Conservation (phyloP, 1,140 invertebrate genomes). For the Orius insidiosus region DNA sequence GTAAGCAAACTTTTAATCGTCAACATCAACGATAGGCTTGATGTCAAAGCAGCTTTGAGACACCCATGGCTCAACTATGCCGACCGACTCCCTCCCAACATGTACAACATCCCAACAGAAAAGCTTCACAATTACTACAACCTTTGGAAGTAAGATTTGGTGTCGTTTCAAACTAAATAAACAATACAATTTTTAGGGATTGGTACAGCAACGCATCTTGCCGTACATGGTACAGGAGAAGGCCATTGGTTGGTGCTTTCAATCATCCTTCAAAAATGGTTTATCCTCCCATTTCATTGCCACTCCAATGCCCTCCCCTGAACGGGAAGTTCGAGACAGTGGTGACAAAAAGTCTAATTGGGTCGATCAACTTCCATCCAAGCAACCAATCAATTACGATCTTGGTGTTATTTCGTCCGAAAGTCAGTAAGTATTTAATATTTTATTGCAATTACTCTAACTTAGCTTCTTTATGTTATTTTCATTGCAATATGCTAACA, state of each 20-base stretch:
- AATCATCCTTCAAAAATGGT: constrained; percentile 86
- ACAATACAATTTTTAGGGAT: constrained; percentile 47
- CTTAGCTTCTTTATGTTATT: too few relatives aligned
- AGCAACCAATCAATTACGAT: constrained; percentile 66
- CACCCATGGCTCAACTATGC: constrained; percentile 75
- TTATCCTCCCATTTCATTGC: constrained; percentile 71
- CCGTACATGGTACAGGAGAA: constrained; percentile 63
- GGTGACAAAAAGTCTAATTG: constrained; percentile 34
- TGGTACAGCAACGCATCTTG: constrained; percentile 81
- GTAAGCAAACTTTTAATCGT: constrained; percentile 61
- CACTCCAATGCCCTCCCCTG: constrained; percentile 53
- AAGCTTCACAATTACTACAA: constrained; percentile 48
- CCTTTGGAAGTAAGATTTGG: constrained; percentile 43
- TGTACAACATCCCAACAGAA: constrained; percentile 49
- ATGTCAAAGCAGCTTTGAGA: constrained; percentile 55
- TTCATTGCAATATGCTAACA: too few relatives aligned
- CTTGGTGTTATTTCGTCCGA: constrained; percentile 62
- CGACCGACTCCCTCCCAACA: constrained; percentile 40
- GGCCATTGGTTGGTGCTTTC: constrained; percentile 62
- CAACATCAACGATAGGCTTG: constrained; percentile 54
- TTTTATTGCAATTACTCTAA: too few relatives aligned
- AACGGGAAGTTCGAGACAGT: constrained; percentile 27
- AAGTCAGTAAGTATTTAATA: constrained; percentile 75
- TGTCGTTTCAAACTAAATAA: constrained; percentile 39
- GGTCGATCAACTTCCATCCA: constrained; percentile 51